Conservation (phyloP, 2,797 vertebrate species). For the Bradypodion pumilum region DNA sequence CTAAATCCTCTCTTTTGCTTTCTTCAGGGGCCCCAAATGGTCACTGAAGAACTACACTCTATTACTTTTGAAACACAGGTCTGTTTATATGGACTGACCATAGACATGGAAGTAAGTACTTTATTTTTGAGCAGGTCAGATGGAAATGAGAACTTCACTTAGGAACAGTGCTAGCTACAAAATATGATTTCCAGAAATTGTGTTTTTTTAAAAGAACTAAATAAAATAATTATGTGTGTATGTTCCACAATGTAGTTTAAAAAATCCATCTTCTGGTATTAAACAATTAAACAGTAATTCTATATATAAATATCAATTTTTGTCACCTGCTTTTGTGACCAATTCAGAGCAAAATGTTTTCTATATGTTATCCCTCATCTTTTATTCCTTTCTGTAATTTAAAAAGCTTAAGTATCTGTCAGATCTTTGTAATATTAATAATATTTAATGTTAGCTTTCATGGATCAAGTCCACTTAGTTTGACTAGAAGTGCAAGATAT, state of each 20-base stretch:
- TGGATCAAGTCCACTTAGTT: too few species aligned
- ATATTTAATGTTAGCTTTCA: too few species aligned
- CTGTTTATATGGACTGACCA: constrained; percentile 87
- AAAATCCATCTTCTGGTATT: neutral
- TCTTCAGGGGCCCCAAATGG: constrained; percentile 88
- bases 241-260: neutral
- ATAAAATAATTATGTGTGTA: neutral
- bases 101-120: constrained; percentile 83
- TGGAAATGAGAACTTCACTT: neutral
- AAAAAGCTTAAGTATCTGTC: neutral
- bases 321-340: too few species aligned
- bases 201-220: neutral
- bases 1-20: neutral
- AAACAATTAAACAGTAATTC: too few species aligned
- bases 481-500: too few species aligned
- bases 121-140: neutral
- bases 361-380: neutral
- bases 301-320: too few species aligned
- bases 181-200: neutral
- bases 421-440: neutral
- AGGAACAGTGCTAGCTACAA: neutral
- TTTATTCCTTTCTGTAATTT: neutral
- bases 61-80: constrained; percentile 94
- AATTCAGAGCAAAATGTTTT: neutral
- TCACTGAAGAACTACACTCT: constrained; percentile 95